Percentiles rank a stretch among this genome's conserved stretches.
Evolutionary conservation across 2,797 vertebrate species (phyloP).

Genomic region (Eurystomus glaucurus): DNA sequence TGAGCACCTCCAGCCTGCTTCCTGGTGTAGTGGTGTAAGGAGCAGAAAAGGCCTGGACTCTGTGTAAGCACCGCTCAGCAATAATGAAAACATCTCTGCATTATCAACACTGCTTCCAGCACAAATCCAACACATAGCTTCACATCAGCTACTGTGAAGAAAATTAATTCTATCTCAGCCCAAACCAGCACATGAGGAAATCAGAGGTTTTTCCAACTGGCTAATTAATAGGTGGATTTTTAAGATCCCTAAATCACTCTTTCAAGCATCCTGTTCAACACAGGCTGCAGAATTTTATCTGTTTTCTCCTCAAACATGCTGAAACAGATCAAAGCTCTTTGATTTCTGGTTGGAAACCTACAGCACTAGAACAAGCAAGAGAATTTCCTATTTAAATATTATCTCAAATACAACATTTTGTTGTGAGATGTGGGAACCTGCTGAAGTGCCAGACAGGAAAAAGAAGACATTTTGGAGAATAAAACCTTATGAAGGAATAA

Average conservation of each 20-base stretch:
- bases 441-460: neutral
- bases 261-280: neutral
- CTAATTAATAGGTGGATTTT: neutral
- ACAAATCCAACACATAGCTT: neutral
- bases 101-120: neutral
- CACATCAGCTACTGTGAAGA: neutral
- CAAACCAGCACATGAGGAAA: neutral
- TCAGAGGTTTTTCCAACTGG: neutral
- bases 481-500: neutral
- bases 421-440: neutral
- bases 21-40: neutral
- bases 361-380: neutral
- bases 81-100: neutral
- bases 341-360: neutral
- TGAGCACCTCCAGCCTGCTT: neutral
- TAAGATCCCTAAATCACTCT: neutral
- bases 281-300: neutral
- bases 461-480: neutral
- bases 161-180: neutral
- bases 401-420: neutral
- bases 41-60: neutral
- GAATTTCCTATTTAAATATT: neutral
- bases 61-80: neutral
- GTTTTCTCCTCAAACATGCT: neutral
- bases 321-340: conserved; percentile 18